A percentile compares a stretch with the other conserved stretches of the same genome.
These are phyloP conservation scores for Plebejus melissa DNA, from an alignment of 2,888 invertebrate species.

Conservation along the genomic window DNA sequence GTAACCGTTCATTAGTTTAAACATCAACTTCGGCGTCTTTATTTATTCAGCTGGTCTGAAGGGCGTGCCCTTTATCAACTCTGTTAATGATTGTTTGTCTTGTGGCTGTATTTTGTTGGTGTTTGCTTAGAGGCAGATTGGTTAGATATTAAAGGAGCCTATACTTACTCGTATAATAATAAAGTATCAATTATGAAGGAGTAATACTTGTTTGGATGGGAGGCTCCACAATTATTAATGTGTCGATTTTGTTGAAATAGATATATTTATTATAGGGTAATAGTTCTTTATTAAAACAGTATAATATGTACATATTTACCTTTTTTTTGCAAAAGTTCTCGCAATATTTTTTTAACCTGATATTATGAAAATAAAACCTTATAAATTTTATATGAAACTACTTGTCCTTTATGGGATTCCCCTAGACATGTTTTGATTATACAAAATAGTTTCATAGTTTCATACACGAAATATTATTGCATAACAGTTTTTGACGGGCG, in stretches of 20 bases:
- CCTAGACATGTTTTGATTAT: no score
- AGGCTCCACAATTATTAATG: neutral
- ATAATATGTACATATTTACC: no score
- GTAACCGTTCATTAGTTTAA: slow-evolving; percentile 27
- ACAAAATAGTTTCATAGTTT: neutral
- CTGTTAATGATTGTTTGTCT: slow-evolving; percentile 11
- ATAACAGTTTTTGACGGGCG: neutral
- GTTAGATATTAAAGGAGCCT: neutral
- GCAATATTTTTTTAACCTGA: no score
- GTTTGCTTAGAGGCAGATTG: neutral
- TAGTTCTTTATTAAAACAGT: no score
- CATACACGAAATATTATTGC: neutral
- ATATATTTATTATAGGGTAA: no score
- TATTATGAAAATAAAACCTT: no score
- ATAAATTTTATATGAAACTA: no score
- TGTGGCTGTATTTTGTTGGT: neutral
- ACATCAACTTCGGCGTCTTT: slow-evolving; percentile 15
- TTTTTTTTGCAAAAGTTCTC: no score
- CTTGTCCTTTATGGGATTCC: no score
- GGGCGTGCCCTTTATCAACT: slow-evolving; percentile 3
- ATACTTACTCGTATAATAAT: no score
- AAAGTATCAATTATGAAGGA: neutral
- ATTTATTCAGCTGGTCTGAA: slow-evolving; percentile 18
- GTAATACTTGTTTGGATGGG: neutral
- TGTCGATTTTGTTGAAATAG: neutral